Percentiles rank a stretch among this genome's conserved stretches.
These are phyloP conservation scores for Phodopus roborovskii DNA, from an alignment of 2,113 vertebrate species.

Conservation along the genomic window DNA sequence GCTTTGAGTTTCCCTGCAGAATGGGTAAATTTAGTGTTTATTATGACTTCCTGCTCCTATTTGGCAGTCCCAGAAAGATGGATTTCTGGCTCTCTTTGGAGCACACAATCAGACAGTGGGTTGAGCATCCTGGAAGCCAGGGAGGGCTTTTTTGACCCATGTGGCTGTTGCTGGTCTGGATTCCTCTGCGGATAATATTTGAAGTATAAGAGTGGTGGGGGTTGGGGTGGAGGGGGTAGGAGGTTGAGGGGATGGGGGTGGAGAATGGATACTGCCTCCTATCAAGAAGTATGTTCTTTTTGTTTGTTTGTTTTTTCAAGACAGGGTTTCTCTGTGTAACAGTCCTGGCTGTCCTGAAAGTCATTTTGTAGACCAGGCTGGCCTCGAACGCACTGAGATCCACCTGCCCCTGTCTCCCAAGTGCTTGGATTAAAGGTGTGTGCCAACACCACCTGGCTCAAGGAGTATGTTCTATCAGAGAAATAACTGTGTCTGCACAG, in stretches of 20 bases:
- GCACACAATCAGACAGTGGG: not conserved
- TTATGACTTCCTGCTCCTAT: not conserved
- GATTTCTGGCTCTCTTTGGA: not conserved
- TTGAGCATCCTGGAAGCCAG: not conserved
- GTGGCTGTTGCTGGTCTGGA: not conserved
- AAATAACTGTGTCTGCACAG: not conserved
- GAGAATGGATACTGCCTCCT: not conserved
- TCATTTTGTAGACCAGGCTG: no score
- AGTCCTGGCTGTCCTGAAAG: no score
- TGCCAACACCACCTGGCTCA: no score
- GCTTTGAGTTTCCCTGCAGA: not conserved
- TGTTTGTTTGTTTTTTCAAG: no score
- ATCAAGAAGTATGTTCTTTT: no score
- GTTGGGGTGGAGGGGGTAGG: not conserved
- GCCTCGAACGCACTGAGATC: no score
- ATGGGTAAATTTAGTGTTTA: not conserved
- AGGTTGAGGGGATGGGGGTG: no score
- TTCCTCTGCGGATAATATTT: not conserved
- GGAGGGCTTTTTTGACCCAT: not conserved
- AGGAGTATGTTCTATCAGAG: not conserved
- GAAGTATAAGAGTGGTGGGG: not conserved
- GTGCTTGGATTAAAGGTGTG: no score
- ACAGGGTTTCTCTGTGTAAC: no score
- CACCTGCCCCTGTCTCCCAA: no score
- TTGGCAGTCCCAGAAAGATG: not conserved